Evolutionary conservation across 2,888 invertebrate species (phyloP).

Genomic region (Myathropa florea): DNA sequence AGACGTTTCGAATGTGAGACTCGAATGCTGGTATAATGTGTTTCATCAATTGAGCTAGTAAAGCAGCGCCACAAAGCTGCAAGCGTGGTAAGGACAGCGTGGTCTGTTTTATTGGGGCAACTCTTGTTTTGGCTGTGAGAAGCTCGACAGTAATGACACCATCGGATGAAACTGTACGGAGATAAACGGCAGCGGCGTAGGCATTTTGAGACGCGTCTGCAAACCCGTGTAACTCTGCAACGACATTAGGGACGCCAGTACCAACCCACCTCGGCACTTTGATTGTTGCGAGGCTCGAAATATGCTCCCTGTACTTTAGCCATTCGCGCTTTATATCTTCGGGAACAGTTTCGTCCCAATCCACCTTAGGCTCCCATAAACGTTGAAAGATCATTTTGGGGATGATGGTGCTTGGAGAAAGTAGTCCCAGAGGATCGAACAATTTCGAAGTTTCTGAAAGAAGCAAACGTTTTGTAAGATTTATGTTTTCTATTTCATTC

Average conservation of each 20-base stretch:
- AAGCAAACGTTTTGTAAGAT: constrained; percentile 8
- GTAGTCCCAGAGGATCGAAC: constrained; percentile 20
- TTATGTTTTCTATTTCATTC: neutral
- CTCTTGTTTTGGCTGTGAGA: neutral
- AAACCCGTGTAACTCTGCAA: constrained; percentile 2
- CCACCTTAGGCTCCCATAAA: constrained; percentile 14
- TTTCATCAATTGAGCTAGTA: neutral
- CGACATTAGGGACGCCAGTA: neutral
- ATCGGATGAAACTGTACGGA: neutral
- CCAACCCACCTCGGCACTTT: constrained; percentile 9
- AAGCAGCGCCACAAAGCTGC: neutral
- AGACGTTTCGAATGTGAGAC: no score
- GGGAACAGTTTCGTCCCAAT: constrained; percentile 22
- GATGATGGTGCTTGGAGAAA: constrained; percentile 23
- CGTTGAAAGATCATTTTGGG: constrained; percentile 40
- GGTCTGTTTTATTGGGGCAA: neutral
- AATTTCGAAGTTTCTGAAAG: constrained; percentile 16
- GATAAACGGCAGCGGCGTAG: constrained; percentile 11
- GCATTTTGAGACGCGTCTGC: constrained; percentile 21
- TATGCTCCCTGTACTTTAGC: neutral
- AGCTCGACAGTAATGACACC: neutral
- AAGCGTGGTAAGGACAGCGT: neutral
- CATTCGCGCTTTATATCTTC: neutral
- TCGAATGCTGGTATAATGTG: neutral
- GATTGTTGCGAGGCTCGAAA: no score